Conservation (phyloP, 2,113 vertebrate species). For the Rhinichthys klamathensis region DNA sequence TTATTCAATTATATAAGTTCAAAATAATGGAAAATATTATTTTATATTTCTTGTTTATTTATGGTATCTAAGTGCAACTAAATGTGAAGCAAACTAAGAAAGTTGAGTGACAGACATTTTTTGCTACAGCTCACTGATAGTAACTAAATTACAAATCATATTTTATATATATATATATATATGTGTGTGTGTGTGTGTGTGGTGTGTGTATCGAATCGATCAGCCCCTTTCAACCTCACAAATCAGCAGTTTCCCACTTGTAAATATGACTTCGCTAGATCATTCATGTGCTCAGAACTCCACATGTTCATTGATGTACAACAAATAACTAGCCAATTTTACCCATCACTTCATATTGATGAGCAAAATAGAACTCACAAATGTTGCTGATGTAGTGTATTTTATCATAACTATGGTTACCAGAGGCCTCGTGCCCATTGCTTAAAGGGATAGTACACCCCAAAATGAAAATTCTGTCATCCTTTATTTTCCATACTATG, state of each 20-base stretch:
- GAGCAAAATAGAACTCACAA: not conserved
- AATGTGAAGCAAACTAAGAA: not conserved
- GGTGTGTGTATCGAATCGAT: not conserved
- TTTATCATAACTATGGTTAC: not conserved
- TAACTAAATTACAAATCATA: not conserved
- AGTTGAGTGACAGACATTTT: not conserved
- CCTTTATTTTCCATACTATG: too few species aligned
- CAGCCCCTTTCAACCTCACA: not conserved
- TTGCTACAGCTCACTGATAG: not conserved
- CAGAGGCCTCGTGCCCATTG: not conserved
- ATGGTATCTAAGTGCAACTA: not conserved
- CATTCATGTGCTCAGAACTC: too few species aligned
- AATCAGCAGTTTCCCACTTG: not conserved
- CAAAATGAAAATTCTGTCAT: too few species aligned
- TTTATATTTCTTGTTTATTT: not conserved
- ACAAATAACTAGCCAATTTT: too few species aligned
- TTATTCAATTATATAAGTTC: not conserved
- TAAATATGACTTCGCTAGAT: not conserved
- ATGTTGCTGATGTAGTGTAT: not conserved
- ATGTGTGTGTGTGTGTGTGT: too few species aligned
- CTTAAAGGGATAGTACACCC: not conserved
- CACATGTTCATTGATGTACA: too few species aligned
- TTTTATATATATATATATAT: too few species aligned
- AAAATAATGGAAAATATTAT: not conserved
- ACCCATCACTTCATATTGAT: not conserved